Evolutionary conservation across 2,113 vertebrate species (phyloP).

Genomic region (Cariama cristata): DNA sequence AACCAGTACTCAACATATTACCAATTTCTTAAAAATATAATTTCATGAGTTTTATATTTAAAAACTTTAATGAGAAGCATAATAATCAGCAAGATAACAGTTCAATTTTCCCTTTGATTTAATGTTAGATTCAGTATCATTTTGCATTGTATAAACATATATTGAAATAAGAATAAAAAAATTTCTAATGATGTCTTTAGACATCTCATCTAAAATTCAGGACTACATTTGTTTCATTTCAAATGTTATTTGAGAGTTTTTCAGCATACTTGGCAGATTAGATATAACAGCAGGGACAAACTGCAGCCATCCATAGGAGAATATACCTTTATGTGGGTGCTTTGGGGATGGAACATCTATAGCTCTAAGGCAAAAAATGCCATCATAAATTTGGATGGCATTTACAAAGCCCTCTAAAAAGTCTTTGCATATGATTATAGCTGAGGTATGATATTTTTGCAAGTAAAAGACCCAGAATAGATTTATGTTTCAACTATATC

Average conservation of each 20-base stretch:
- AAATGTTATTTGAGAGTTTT: constrained; percentile 49
- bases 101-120: neutral
- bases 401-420: constrained; percentile 73
- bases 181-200: constrained; percentile 17
- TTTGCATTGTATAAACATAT: neutral
- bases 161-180: neutral
- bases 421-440: constrained; percentile 72
- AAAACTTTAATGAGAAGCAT: constrained; percentile 6
- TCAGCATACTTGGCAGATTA: constrained; percentile 45
- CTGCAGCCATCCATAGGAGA: constrained; percentile 65
- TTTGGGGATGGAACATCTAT: constrained; percentile 65
- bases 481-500: constrained; percentile 69
- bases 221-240: constrained; percentile 53
- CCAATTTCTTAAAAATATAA: neutral
- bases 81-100: neutral
- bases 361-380: constrained; percentile 69
- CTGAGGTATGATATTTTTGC: constrained; percentile 71
- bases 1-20: neutral
- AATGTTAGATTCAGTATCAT: neutral
- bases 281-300: constrained; percentile 57
- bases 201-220: constrained; percentile 53
- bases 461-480: constrained; percentile 70
- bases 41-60: neutral
- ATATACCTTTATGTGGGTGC: constrained; percentile 70
- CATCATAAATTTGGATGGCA: constrained; percentile 74